These are phyloP conservation scores for Eufriesea mexicana DNA, from an alignment of 1,140 invertebrate genomes.

Conservation along the genomic window DNA sequence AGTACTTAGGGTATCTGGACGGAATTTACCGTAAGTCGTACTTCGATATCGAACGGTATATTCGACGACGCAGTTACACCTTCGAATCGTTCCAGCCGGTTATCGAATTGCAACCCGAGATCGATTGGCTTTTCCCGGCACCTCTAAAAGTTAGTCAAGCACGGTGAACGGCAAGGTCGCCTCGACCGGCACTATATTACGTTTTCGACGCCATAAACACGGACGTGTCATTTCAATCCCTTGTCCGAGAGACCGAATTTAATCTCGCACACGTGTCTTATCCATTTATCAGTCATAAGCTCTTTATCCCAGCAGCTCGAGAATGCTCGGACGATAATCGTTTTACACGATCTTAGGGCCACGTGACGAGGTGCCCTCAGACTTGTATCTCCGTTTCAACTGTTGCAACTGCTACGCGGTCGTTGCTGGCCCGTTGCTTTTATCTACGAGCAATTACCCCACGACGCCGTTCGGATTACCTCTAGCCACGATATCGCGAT, in stretches of 20 bases:
- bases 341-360: constrained; percentile 39
- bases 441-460: constrained; percentile 29
- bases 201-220: not conserved
- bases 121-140: not conserved
- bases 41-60: no score
- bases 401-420: constrained; percentile 9
- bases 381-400: constrained; percentile 12
- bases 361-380: constrained; percentile 5
- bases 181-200: not conserved
- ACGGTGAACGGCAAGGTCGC: not conserved
- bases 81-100: no score
- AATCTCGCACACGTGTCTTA: constrained; percentile 39
- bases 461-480: constrained; percentile 2
- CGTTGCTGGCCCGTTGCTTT: constrained; percentile 18
- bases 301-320: constrained; percentile 9
- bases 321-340: constrained; percentile 27
- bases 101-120: no score
- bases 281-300: constrained; percentile 35
- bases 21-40: no score
- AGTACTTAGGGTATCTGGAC: no score
- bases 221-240: not conserved
- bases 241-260: constrained; percentile 6
- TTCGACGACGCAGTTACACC: no score
- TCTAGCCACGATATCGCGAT: constrained; percentile 3
- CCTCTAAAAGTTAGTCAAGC: no score